Percentiles rank a stretch among this genome's conserved stretches.
Evolutionary conservation across 2,888 invertebrate genomes (phyloP).

Genomic region (Branchipolynoe longqiensis): DNA sequence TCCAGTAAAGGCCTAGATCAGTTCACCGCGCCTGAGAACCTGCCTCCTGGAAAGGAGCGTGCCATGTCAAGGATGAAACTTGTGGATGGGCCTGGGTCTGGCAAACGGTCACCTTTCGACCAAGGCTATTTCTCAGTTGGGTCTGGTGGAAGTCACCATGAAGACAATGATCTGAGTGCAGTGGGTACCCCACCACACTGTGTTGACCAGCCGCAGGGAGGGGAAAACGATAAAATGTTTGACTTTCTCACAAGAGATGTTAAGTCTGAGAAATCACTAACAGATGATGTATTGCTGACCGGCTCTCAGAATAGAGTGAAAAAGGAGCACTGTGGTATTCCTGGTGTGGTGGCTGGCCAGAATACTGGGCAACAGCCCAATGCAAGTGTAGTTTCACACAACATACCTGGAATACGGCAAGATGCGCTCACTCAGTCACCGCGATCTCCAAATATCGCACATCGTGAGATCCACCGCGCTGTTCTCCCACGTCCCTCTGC

Average conservation of each 20-base stretch:
- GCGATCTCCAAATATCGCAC: slow-evolving; percentile 8
- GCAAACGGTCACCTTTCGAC: slow-evolving; percentile 75
- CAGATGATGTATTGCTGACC: slow-evolving; percentile 1
- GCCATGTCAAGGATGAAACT: slow-evolving; percentile 40
- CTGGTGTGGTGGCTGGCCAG: slow-evolving; percentile 25
- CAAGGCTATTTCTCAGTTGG: slow-evolving; percentile 78
- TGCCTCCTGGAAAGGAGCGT: slow-evolving; percentile 29
- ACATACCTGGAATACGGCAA: too few species aligned
- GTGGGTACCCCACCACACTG: slow-evolving; percentile 32
- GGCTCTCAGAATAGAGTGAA: slow-evolving; percentile 27
- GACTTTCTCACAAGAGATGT: slow-evolving; percentile 49
- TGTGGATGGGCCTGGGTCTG: slow-evolving; percentile 9
- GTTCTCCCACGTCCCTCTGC: neutral
- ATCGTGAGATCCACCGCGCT: slow-evolving; percentile 56
- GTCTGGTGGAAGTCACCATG: slow-evolving; percentile 65
- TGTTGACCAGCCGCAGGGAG: slow-evolving; percentile 39
- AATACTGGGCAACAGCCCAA: neutral
- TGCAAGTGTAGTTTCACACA: too few species aligned
- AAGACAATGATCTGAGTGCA: neutral
- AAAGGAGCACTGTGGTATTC: neutral
- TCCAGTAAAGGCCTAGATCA: slow-evolving; percentile 34
- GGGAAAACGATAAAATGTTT: slow-evolving; percentile 31
- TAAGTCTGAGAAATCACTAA: slow-evolving; percentile 2
- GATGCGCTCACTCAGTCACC: slow-evolving; percentile 31
- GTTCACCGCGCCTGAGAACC: slow-evolving; percentile 1